These are phyloP conservation scores for Chloroceryle inda DNA, from an alignment of 2,797 vertebrate species.

Conservation along the genomic window DNA sequence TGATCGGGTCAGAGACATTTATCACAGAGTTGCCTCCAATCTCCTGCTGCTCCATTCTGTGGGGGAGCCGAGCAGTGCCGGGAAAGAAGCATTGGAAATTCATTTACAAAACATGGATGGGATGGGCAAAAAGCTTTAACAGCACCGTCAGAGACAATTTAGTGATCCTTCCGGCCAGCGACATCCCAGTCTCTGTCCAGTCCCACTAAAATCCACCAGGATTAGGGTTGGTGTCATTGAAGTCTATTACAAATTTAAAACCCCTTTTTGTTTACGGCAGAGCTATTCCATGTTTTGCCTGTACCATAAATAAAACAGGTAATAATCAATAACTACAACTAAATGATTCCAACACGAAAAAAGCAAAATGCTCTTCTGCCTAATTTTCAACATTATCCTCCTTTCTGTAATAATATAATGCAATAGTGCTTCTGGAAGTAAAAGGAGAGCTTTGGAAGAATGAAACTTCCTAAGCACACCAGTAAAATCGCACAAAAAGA, in stretches of 20 bases:
- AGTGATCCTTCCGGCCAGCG: neutral
- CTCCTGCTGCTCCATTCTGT: neutral
- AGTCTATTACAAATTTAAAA: neutral
- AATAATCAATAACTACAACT: neutral
- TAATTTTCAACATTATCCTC: neutral
- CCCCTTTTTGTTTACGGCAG: neutral
- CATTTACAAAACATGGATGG: neutral
- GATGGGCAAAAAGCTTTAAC: neutral
- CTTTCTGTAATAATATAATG: neutral
- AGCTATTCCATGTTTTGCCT: neutral
- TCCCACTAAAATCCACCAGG: neutral
- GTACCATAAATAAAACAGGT: neutral
- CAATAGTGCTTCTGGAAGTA: neutral
- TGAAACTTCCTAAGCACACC: neutral
- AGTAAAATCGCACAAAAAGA: neutral
- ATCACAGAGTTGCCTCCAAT: neutral
- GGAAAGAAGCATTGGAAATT: neutral
- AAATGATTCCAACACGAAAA: neutral
- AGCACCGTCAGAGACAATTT: neutral
- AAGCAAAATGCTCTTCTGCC: neutral
- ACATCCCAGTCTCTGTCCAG: neutral
- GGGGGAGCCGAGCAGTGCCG: neutral
- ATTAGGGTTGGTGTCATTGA: neutral
- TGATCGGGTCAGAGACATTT: neutral
- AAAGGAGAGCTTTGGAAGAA: neutral